Conservation (phyloP, 2,888 invertebrate species). For the Craniophora ligustri region DNA sequence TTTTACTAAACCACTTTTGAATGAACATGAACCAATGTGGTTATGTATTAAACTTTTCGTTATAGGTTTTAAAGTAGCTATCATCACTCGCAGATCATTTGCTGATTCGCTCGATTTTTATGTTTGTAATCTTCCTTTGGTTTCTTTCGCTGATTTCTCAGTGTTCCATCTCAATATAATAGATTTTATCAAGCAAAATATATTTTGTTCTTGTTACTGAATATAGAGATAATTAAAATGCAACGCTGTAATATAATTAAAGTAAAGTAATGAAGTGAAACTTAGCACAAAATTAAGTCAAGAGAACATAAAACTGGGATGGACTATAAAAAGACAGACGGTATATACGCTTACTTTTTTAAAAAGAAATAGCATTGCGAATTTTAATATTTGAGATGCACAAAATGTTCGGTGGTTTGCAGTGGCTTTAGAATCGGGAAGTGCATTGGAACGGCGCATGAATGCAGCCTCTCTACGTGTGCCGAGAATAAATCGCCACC, state of each 20-base stretch:
- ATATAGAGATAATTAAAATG: background rate
- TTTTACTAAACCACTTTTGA: too few species aligned
- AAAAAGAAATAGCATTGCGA: slow-evolving; percentile 17
- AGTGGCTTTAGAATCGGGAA: slow-evolving; percentile 35
- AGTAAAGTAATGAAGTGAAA: background rate
- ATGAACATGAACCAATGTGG: too few species aligned
- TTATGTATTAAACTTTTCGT: too few species aligned
- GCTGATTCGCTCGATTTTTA: too few species aligned
- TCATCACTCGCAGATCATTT: too few species aligned
- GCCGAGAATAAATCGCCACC: slow-evolving; percentile 39
- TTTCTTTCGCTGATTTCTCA: too few species aligned
- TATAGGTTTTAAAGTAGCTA: too few species aligned
- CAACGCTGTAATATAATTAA: background rate
- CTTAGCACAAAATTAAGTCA: background rate
- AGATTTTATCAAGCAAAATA: too few species aligned
- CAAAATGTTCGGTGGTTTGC: slow-evolving; percentile 23
- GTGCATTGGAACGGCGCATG: slow-evolving; percentile 31
- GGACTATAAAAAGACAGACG: slow-evolving; percentile 19
- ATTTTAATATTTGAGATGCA: slow-evolving; percentile 38
- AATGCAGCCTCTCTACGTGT: slow-evolving; percentile 24
- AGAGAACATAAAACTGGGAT: slow-evolving; percentile 5
- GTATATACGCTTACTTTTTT: slow-evolving; percentile 23
- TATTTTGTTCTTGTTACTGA: too few species aligned
- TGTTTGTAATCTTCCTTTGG: too few species aligned
- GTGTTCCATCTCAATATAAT: too few species aligned